Percentiles rank a stretch among this genome's conserved stretches.
Evolutionary conservation across 2,888 invertebrate genomes (phyloP).

Genomic region (Molanna angustata): DNA sequence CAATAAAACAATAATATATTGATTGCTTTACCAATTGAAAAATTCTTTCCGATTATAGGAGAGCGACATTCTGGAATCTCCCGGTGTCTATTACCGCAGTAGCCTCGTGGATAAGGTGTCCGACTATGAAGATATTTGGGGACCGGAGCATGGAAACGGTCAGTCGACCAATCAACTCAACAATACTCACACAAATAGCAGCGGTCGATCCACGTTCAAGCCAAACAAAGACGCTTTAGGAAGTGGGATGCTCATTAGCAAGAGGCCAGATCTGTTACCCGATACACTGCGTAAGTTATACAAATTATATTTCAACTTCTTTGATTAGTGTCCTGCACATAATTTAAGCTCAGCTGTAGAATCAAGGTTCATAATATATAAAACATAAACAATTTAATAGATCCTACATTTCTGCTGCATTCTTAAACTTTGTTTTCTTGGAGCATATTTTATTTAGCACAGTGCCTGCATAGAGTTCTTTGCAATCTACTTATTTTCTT

Average conservation of each 20-base stretch:
- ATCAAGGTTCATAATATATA: too few relatives aligned
- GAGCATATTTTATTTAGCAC: too few relatives aligned
- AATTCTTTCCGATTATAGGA: constrained; percentile 50
- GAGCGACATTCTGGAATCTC: constrained; percentile 81
- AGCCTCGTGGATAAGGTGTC: constrained; percentile 88
- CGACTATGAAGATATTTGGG: constrained; percentile 95
- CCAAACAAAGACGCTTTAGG: constrained; percentile 44
- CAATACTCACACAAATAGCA: constrained; percentile 35
- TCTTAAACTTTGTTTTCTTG: too few relatives aligned
- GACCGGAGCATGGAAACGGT: constrained; percentile 50
- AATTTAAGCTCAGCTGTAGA: too few relatives aligned
- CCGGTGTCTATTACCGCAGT: constrained; percentile 79
- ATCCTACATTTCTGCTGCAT: too few relatives aligned
- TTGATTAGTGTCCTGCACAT: too few relatives aligned
- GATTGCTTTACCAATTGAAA: neutral
- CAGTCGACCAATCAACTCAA: constrained; percentile 30
- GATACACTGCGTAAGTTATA: constrained; percentile 59
- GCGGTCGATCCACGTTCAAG: constrained; percentile 49
- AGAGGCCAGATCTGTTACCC: constrained; percentile 60
- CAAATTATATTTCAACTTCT: too few relatives aligned
- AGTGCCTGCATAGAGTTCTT: too few relatives aligned
- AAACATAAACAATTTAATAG: too few relatives aligned
- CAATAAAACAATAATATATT: too few relatives aligned
- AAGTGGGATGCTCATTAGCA: constrained; percentile 54
- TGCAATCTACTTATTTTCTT: too few relatives aligned